These are phyloP conservation scores for Zoanthus sansibaricus DNA, from an alignment of 92 coral and sea anemone genomes.

Conservation along the genomic window DNA sequence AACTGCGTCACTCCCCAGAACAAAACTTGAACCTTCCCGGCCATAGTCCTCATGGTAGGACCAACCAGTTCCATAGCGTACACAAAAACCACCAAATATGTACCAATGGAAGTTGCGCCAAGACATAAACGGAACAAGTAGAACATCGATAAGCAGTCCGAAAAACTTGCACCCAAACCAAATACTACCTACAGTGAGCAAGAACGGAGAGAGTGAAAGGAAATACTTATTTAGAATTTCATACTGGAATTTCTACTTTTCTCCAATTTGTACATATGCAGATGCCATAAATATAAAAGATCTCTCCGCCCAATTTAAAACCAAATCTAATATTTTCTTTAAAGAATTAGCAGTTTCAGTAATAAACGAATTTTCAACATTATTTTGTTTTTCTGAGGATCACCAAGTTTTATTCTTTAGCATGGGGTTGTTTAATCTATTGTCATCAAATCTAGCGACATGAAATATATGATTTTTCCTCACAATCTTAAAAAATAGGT, in stretches of 20 bases:
- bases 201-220: background rate
- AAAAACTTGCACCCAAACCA: conserved; percentile 41
- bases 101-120: conserved; percentile 45
- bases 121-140: conserved; percentile 45
- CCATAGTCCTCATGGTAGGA: conserved; percentile 47
- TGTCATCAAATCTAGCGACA: no score
- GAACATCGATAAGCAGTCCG: conserved; percentile 45
- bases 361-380: no score
- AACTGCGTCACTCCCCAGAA: conserved; percentile 41
- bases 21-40: conserved; percentile 42
- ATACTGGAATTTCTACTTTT: background rate
- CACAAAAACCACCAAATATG: conserved; percentile 47
- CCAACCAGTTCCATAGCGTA: conserved; percentile 46
- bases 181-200: conserved; percentile 16
- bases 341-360: no score
- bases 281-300: no score
- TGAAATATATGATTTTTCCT: no score
- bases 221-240: background rate
- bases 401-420: no score
- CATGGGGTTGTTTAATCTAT: no score
- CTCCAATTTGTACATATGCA: no score
- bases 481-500: no score
- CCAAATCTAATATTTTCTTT: no score
- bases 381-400: no score
- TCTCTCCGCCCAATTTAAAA: no score